Evolutionary conservation across 2,888 invertebrate species (phyloP), one percentile per base, ranked within the genome.

Genomic region (Patella caerulea): DNA sequence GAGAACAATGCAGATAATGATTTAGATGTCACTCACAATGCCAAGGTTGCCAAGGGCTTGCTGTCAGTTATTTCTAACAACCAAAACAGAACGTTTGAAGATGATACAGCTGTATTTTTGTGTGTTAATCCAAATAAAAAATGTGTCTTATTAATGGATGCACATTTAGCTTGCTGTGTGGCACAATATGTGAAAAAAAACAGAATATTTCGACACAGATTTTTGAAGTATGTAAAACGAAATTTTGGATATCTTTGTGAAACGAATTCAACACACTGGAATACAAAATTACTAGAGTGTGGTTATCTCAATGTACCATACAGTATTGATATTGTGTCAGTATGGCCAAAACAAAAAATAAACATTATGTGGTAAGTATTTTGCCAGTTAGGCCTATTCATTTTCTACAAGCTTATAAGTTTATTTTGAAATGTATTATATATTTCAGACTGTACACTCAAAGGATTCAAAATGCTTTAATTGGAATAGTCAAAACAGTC

Each of bases 91-190:
- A 53, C 15, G 24, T 45, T 12, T 29, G 53, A 72, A 7, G 19
- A 53, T 55, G 14, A 2, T 34, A 29, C 65, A 52, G 24, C 12
- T 56, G 12, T 72, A 52, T 56, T 73, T 55, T 71, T 74, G 34
- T 56, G 75, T 15, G 52, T 54, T 17, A 71, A 24, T 45, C 77
- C 69, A 19, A 12, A 55, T 12, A 29, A 72, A 56, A 71, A 75
- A n/a, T 81, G 80, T 72, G 81, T 78, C 12, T 59, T 83, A 14
- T 29, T 74, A 3, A 34, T 83, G 53, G 85, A 86, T 55, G 85
- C 86, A 15, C 86, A 87, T 79, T 65, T 87, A n/a, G 88, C 87
- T 2, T 83, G 83, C 55, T 85, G 83, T 80, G 75, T 85, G 12
- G 78, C 81, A 17, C 72, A 74, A 56, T 85, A 85, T 73, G 29